Conservation (phyloP, 2,113 vertebrate species). For the Entelurus aequoreus region DNA sequence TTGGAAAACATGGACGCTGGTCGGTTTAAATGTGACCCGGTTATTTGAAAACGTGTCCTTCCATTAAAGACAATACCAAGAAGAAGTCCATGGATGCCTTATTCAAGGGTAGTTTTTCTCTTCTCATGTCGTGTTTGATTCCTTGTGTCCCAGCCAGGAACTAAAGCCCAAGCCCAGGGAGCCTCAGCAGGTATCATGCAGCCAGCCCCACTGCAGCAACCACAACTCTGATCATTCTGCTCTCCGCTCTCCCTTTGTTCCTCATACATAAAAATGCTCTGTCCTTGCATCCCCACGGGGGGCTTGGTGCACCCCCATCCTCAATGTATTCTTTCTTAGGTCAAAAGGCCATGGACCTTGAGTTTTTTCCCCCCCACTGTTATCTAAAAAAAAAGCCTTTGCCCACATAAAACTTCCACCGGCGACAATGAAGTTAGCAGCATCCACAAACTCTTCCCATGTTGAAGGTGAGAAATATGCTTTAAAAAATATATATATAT, state of each 20-base stretch:
- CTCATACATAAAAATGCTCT: conserved; percentile 46
- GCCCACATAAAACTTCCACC: neutral
- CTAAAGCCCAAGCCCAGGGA: conserved; percentile 19
- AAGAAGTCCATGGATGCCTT: neutral
- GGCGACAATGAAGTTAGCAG: neutral
- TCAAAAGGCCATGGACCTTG: conserved; percentile 78
- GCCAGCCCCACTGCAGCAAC: conserved; percentile 28
- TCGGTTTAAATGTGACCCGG: neutral
- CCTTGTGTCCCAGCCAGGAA: conserved; percentile 13
- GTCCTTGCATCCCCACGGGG: conserved; percentile 49
- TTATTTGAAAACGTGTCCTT: neutral
- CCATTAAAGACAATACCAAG: neutral
- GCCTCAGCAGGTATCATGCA: conserved; percentile 44
- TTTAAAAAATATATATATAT: conserved; percentile 12
- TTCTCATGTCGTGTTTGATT: conserved; percentile 12
- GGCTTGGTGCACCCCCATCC: conserved; percentile 82
- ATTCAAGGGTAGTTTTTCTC: neutral
- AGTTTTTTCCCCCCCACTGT: conserved; percentile 28
- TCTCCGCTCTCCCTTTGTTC: conserved; percentile 46
- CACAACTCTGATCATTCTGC: conserved; percentile 39
- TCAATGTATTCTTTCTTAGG: conserved; percentile 83
- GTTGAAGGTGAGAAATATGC: neutral
- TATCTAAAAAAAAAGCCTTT: conserved; percentile 37
- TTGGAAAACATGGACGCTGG: no score
- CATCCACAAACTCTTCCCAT: neutral